Evolutionary conservation across 2,888 invertebrate genomes (phyloP).

Genomic region (Hydraecia micacea): DNA sequence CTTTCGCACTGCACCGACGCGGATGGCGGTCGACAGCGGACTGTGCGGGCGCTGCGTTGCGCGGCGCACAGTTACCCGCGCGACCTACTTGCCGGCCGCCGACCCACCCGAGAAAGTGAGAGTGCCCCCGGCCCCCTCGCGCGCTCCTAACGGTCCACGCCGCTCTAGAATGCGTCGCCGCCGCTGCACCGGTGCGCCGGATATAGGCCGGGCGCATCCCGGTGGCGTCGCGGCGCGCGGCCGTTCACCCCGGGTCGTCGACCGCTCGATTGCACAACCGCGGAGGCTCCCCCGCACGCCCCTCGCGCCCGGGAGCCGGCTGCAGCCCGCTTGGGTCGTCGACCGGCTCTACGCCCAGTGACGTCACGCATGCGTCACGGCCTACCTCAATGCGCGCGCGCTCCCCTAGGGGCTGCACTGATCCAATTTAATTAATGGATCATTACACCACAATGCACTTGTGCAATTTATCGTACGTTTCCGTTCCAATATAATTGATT

Average conservation of each 20-base stretch:
- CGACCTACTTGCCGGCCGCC: slow-evolving; percentile 95
- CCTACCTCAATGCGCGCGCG: slow-evolving; percentile 91
- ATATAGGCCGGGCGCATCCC: slow-evolving; percentile 91
- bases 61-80: slow-evolving; percentile 92
- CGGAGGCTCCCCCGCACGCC: slow-evolving; percentile 74
- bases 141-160: slow-evolving; percentile 89
- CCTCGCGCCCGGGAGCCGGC: slow-evolving; percentile 82
- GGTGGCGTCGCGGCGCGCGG: slow-evolving; percentile 88
- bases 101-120: slow-evolving; percentile 92
- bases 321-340: slow-evolving; percentile 82
- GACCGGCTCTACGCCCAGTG: slow-evolving; percentile 85
- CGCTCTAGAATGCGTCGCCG: slow-evolving; percentile 90
- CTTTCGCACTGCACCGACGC: slow-evolving; percentile 88
- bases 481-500: slow-evolving; percentile 30
- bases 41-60: slow-evolving; percentile 89
- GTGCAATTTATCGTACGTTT: slow-evolving; percentile 45
- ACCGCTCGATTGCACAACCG: slow-evolving; percentile 89
- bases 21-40: slow-evolving; percentile 91
- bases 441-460: slow-evolving; percentile 61
- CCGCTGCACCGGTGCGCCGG: slow-evolving; percentile 90
- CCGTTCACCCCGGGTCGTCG: slow-evolving; percentile 89
- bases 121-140: slow-evolving; percentile 87
- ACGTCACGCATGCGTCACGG: slow-evolving; percentile 89
- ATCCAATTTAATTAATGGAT: slow-evolving; percentile 80
- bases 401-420: slow-evolving; percentile 88